A percentile compares a stretch with the other conserved stretches of the same genome.
Evolutionary conservation across 2,113 vertebrate species (phyloP).

Genomic region (Cyanoderma ruficeps): DNA sequence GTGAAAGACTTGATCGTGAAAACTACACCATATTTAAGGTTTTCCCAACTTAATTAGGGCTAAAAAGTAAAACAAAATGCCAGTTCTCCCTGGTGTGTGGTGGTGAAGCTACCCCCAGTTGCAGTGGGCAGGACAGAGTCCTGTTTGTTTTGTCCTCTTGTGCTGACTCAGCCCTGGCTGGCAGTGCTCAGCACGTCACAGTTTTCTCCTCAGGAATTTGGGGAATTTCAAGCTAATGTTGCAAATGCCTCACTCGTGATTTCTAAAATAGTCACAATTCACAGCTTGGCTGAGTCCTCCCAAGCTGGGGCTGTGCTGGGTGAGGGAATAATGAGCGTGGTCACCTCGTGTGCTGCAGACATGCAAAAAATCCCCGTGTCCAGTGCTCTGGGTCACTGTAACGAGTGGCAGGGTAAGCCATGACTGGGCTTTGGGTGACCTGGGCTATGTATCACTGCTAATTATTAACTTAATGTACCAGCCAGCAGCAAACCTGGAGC

Average conservation of each 20-base stretch:
- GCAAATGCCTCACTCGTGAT: neutral
- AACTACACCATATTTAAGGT: neutral
- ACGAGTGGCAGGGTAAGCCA: neutral
- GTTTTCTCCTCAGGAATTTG: conserved; percentile 1
- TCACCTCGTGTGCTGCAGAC: neutral
- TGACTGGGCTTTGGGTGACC: neutral
- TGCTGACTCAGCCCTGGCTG: conserved; percentile 24
- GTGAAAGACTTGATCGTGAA: neutral
- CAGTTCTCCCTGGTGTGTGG: neutral
- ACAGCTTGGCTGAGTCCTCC: neutral
- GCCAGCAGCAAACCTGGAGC: neutral
- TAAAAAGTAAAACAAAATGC: neutral
- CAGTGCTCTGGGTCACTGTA: neutral
- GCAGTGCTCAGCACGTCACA: neutral
- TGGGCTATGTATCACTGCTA: neutral
- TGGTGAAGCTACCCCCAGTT: neutral
- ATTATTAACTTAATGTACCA: neutral
- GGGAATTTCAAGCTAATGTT: neutral
- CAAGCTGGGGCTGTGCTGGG: neutral
- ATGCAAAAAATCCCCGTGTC: neutral
- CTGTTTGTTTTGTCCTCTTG: neutral
- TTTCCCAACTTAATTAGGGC: neutral
- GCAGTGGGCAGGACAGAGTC: neutral
- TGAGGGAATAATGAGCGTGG: neutral
- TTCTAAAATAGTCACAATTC: neutral